phyloP scores from a whole-genome alignment of 30 jellyfish, hydroid and myxozoan genomes.

The Cassiopea xamachana region DNA sequence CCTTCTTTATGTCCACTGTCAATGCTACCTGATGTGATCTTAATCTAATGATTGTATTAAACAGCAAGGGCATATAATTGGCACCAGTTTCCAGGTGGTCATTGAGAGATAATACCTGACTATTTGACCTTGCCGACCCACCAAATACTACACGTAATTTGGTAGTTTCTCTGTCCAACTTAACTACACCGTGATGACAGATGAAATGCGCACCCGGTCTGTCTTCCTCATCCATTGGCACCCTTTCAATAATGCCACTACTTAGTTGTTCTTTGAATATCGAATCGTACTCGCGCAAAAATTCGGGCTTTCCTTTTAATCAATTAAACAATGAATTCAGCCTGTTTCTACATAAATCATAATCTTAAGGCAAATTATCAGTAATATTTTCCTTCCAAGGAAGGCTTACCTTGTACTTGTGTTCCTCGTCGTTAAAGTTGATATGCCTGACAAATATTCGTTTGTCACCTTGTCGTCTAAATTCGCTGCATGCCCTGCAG shows the following conservation, averaged over 20 bases:
- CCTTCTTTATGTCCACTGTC: conserved; percentile 61
- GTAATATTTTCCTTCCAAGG: conserved; percentile 44
- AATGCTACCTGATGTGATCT: conserved; percentile 25
- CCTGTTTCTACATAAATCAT: conserved; percentile 16
- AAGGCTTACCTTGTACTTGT: conserved; percentile 35
- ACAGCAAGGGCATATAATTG: conserved; percentile 8
- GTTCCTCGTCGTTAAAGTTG: neutral
- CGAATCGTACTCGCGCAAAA: conserved; percentile 35
- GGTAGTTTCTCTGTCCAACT: conserved; percentile 39
- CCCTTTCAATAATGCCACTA: conserved; percentile 37
- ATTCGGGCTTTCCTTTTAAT: conserved; percentile 48
- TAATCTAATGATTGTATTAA: conserved; percentile 35
- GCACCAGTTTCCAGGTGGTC: conserved; percentile 48
- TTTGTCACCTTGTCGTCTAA: conserved; percentile 12
- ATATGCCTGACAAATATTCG: neutral
- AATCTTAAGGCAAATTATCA: conserved; percentile 13
- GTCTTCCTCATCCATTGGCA: conserved; percentile 25
- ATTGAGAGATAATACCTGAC: conserved; percentile 27
- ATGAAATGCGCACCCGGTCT: conserved; percentile 26
- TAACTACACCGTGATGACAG: conserved; percentile 50
- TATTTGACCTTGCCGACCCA: conserved; percentile 40
- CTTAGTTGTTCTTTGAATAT: conserved; percentile 28
- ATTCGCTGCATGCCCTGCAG: conserved; percentile 23
- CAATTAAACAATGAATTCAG: conserved; percentile 7
- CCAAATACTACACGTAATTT: conserved; percentile 53